phyloP scores from a whole-genome alignment of 1,140 invertebrate genomes.

The Dolichoris vasculosae region DNA sequence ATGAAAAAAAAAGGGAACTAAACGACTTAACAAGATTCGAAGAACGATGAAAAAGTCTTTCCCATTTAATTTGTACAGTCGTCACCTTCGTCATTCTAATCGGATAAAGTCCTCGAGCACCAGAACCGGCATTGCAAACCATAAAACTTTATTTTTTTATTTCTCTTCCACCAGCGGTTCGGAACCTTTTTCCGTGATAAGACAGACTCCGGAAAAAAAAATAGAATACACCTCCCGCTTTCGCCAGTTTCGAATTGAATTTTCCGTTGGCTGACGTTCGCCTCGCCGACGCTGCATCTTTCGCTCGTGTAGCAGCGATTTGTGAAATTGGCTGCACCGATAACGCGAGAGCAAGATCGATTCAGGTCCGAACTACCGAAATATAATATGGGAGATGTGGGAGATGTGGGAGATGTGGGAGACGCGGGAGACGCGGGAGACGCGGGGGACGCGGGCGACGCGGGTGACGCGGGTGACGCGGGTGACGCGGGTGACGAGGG shows the following conservation, averaged over 20 bases:
- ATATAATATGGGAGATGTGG: conserved; percentile 32
- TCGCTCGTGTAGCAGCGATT: not conserved
- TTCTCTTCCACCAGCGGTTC: not conserved
- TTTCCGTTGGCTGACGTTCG: not conserved
- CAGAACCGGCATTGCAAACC: not conserved
- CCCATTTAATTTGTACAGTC: conserved; percentile 5
- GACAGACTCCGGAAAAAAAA: conserved; percentile 3
- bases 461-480: too few relatives aligned
- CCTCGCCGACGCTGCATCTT: conserved; percentile 17
- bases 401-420: too few relatives aligned
- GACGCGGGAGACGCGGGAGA: too few relatives aligned
- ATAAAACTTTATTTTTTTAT: conserved; percentile 15
- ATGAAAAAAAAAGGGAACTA: not conserved
- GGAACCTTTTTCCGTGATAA: not conserved
- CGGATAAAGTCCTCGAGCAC: not conserved
- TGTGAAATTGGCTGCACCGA: conserved; percentile 7
- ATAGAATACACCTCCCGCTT: not conserved
- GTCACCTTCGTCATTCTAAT: conserved; percentile 5
- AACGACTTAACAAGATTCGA: not conserved
- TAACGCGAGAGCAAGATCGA: not conserved
- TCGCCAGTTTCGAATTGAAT: not conserved
- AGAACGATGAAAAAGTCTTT: not conserved
- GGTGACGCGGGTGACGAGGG: too few relatives aligned
- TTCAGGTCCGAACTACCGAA: not conserved
- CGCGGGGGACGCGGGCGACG: too few relatives aligned